Base-by-base conservation (phyloP, 2,113 vertebrate species). In the Hydropotes inermis region DNA sequence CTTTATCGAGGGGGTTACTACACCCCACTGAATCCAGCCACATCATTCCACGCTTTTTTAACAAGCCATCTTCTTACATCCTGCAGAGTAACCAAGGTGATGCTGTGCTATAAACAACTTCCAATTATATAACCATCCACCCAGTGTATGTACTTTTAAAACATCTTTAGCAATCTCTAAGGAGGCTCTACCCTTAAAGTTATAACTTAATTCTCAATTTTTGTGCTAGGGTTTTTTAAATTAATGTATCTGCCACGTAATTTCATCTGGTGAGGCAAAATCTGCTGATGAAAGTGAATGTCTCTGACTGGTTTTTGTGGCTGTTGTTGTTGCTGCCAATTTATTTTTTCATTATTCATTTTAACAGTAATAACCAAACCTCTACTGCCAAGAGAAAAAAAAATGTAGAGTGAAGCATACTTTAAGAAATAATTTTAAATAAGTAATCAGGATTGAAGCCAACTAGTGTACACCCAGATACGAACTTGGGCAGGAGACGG, bases 281-380 rank as follows among this genome's bases (percentile, higher is more conserved):
- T 79, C 33, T 91, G 67, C 83, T 91, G 92, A 98, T 89, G 58
- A 79, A 78, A 94, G 90, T 36, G n/a, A 89, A 92, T 61, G 70
- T 7, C 47, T 87, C 57, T 28, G 57, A 54, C 33, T 89, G 25
- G 28, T 2, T 47, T n/a, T 47, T 30, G 15, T 64, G 64, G 67
- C 58, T 85, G 21, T n/a, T 23, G 33, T 61, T 95, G 92, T 86
- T 96, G 91, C 13, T 91, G 79, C 70, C 81, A 94, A 89, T 92
- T 92, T 97, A 84, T 33, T 58, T 79, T 96, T 97, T 74, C 84
- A 95, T 96, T 92, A 84, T 57, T 98, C 90, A 81, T 85, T 93
- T 93, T 76, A 87, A 85, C 89, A 67, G 84, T 95, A 87, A 96
- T 76, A 92, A 79, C 25, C 12, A 81, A 89, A 67, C 33, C n/a